These are phyloP conservation scores for Oreohelix idahoensis DNA, from an alignment of 1,140 invertebrate genomes.

Conservation along the genomic window DNA sequence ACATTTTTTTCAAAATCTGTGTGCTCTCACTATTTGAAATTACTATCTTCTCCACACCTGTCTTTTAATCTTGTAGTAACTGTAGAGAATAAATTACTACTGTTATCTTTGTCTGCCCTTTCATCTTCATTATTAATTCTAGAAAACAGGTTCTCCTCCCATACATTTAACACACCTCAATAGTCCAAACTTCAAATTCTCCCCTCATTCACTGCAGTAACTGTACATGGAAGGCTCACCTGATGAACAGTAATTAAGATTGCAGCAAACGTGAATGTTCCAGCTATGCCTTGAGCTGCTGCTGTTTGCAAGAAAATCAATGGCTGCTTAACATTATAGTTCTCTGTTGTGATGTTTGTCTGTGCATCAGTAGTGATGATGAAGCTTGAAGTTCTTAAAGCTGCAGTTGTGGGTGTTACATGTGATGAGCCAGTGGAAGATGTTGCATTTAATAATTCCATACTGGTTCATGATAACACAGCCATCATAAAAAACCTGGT, in stretches of 20 bases:
- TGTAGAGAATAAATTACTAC: too few species aligned
- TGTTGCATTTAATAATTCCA: neutral
- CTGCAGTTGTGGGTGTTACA: neutral
- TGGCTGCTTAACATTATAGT: slow-evolving; percentile 47
- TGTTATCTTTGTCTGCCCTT: too few species aligned
- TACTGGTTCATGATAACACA: neutral
- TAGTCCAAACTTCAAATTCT: too few species aligned
- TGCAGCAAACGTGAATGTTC: slow-evolving; percentile 94
- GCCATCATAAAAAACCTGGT: neutral
- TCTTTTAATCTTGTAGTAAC: too few species aligned
- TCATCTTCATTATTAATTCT: too few species aligned
- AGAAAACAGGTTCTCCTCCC: too few species aligned
- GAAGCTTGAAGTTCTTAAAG: neutral
- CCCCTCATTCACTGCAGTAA: too few species aligned
- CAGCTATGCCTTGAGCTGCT: slow-evolving; percentile 93
- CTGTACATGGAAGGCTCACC: slow-evolving; percentile 76
- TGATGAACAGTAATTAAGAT: slow-evolving; percentile 98
- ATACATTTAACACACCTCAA: too few species aligned
- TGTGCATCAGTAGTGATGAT: slow-evolving; percentile 31
- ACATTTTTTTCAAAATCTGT: too few species aligned
- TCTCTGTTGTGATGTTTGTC: slow-evolving; percentile 39
- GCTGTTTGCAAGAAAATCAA: slow-evolving; percentile 90
- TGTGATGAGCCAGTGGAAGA: neutral
- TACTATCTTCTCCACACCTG: too few species aligned
- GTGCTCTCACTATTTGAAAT: too few species aligned